These are phyloP conservation scores for Ypsolopha sequella DNA, from an alignment of 2,888 invertebrate genomes.

Conservation along the genomic window DNA sequence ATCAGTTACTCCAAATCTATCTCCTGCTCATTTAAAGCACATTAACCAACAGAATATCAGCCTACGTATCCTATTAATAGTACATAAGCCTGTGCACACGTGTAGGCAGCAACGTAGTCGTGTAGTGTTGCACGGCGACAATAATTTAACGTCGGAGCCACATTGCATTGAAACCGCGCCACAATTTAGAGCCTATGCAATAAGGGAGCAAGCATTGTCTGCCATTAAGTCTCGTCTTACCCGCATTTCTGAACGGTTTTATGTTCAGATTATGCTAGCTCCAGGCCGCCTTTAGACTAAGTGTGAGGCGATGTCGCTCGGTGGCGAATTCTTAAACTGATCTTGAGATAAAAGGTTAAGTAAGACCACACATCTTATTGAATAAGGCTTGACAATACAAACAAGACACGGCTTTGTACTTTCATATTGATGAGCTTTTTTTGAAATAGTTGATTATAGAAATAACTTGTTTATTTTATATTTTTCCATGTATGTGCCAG, in stretches of 20 bases:
- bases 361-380: constrained; percentile 2
- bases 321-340: background rate
- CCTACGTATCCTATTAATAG: constrained; percentile 26
- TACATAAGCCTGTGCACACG: constrained; percentile 51
- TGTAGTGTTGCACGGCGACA: constrained; percentile 57
- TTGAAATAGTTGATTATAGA: too few species aligned
- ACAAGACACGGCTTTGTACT: background rate
- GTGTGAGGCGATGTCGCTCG: background rate
- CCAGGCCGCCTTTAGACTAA: background rate
- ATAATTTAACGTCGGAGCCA: constrained; percentile 66
- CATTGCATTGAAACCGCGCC: constrained; percentile 64
- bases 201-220: constrained; percentile 63
- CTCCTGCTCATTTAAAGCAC: background rate
- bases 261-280: constrained; percentile 27
- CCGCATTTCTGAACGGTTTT: constrained; percentile 47
- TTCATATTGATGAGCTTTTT: too few species aligned
- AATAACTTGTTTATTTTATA: too few species aligned
- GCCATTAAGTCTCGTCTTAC: constrained; percentile 52
- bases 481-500: too few species aligned
- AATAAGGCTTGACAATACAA: background rate
- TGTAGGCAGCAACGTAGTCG: constrained; percentile 37
- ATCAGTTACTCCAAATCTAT: background rate
- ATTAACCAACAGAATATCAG: constrained; percentile 12
- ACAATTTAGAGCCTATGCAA: constrained; percentile 67
- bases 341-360: background rate